Conservation (phyloP, 2,113 vertebrate species). For the Phalacrocorax pelagicus region DNA sequence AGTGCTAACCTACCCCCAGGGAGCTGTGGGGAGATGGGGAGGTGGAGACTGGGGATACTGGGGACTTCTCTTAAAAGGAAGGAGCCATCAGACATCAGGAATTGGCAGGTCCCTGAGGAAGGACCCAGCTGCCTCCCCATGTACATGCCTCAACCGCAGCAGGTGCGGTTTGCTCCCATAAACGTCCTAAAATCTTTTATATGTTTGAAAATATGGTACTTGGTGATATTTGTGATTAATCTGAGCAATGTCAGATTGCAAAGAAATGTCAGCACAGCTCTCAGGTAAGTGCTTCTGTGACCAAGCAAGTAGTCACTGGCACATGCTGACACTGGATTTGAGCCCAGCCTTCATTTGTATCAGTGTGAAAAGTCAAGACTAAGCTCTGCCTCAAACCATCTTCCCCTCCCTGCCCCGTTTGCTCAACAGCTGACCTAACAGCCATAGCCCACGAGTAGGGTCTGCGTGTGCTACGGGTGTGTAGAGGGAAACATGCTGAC, state of each 20-base stretch:
- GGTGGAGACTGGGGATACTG: background rate
- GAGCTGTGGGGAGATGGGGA: background rate
- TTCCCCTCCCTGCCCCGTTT: background rate
- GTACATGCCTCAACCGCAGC: rapidly evolving
- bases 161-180: background rate
- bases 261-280: background rate
- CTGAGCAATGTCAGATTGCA: background rate
- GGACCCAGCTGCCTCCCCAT: rapidly evolving
- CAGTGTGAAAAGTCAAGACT: background rate
- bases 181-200: background rate
- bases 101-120: background rate
- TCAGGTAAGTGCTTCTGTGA: background rate
- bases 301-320: no score
- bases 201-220: background rate
- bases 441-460: background rate
- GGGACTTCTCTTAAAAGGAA: background rate
- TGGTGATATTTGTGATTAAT: background rate
- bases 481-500: background rate
- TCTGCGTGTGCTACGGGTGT: background rate
- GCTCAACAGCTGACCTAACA: background rate
- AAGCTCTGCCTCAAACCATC: background rate
- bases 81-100: background rate
- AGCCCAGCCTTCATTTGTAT: background rate
- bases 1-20: background rate
- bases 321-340: background rate